A percentile compares a stretch with the other conserved stretches of the same genome.
Conservation (phyloP, 2,888 invertebrate genomes). For the Tyria jacobaeae region DNA sequence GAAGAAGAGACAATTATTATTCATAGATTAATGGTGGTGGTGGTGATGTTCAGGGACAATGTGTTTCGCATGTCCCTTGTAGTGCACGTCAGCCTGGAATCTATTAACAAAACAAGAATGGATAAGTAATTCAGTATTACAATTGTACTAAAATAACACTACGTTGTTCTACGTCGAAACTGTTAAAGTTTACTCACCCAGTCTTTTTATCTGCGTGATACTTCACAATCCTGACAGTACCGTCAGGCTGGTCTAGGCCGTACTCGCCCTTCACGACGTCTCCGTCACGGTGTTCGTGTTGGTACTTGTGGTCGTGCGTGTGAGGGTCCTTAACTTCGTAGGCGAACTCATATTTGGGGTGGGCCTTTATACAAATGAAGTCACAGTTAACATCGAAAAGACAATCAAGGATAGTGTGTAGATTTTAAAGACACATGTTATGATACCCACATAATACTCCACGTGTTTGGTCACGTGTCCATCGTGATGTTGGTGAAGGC, state of each 20-base stretch:
- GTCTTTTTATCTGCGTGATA: constrained; percentile 45
- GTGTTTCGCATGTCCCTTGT: too few species aligned
- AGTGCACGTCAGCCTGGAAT: too few species aligned
- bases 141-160: too few species aligned
- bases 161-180: too few species aligned
- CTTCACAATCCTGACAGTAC: constrained; percentile 41
- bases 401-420: background rate
- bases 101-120: too few species aligned
- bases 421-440: background rate
- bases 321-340: constrained; percentile 79
- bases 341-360: constrained; percentile 68
- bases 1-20: too few species aligned
- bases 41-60: too few species aligned
- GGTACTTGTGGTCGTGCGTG: constrained; percentile 79
- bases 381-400: background rate
- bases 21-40: too few species aligned
- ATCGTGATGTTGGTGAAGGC: constrained; percentile 59
- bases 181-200: too few species aligned
- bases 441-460: constrained; percentile 56
- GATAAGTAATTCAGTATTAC: too few species aligned
- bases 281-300: constrained; percentile 69
- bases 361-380: constrained; percentile 41
- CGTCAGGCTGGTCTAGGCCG: constrained; percentile 39
- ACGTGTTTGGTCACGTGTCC: constrained; percentile 48
- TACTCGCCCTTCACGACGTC: constrained; percentile 45